Base-by-base conservation (phyloP, 2,888 invertebrate genomes). In the Venustoraphidia nigricollis region DNA sequence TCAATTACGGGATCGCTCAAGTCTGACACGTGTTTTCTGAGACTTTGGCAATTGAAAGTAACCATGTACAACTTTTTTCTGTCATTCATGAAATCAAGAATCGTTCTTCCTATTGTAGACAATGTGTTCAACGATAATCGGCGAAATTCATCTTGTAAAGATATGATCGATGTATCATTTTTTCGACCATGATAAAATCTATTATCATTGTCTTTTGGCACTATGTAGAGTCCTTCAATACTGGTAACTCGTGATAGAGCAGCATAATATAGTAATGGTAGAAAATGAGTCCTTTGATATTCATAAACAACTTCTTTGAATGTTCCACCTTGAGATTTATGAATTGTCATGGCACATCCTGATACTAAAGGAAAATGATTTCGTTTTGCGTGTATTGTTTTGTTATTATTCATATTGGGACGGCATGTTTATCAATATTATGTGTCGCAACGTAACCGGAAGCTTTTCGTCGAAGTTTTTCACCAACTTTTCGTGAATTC, bases 301-400 rank as follows among this genome's bases (percentile, higher is more conserved):
- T 53, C 45, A 47, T 54, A 55, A 34, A 53, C 53, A 44, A 55
- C 48, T 27, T 49, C 49, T 41, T 50, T 48, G 44, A 54, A 55
- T 17, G 55, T 56, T 11, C 55, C 54, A 35, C 55, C 53, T 47
- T 57, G 56, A n/a, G 55, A 54, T 44, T 56, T 56, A 41, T 57
- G 54, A 52, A 57, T 54, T 43, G 55, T 56, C 36, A 55, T 54
- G 5, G 52, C 54, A 40, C 50, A 55, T 13, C 48, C 55, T n/a
- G 55, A 51, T 13, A 52, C 49, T 27, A 56, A 35, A 46, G 57
- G 54, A 48, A 57, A 55, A 50, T 57, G 53, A 43, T 53, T 54
- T 39, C 55, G 39, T 51, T 52, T 54, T 42, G 47, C 55, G 36
- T 48, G 44, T 36, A 54, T 45, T 27, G 51, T 52, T 48, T 53